Evolutionary conservation across 2,797 vertebrate species (phyloP), one percentile per base, ranked within the genome.

Genomic region (Astyanax mexicanus): DNA sequence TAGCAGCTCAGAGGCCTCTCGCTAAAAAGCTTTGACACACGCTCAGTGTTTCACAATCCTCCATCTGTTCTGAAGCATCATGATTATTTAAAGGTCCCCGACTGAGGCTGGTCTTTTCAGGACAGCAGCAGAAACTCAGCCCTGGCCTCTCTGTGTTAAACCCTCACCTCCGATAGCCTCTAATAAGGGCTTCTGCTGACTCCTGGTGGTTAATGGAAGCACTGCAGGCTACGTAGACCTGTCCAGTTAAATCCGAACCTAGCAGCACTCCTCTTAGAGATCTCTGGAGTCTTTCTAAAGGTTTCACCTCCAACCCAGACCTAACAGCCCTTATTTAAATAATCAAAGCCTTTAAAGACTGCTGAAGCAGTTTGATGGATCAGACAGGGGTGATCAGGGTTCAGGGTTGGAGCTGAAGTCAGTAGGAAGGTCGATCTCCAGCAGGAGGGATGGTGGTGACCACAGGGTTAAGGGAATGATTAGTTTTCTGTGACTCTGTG

Each of bases 61-160:
- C 58, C 58, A 51, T 75, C 68, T 61, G 73, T 80, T 68, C 57
- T 37, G 54, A 32, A 67, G 62, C 66, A 77, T 72, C 60, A 71
- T 62, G 69, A 62, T 74, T 77, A 77, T 77, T 72, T 62, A 54
- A 77, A 71, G 47, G 51, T 66, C 42, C 29, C 27, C 29, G 55
- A 54, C 61, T 52, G 55, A 68, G 49, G 19, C 70, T 71, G 55
- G 37, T 52, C 21, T 42, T 81, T 67, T 80, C 29, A 67, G 68
- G 55, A 54, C 42, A 60, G 51, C 67, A 67, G 58, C 19, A 54
- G 32, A 29, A 4, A 10, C 19, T 29, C 32, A 23, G 29, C 47
- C 25, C 17, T 47, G 47, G 23, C 1, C 12, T 21, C 1, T 9
- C 45, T 19, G n/a, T 10, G 17, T 45, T 19, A 11, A 6, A n/a